These are phyloP conservation scores for Polymixis lichenea DNA, from an alignment of 2,888 invertebrate genomes.

Conservation along the genomic window DNA sequence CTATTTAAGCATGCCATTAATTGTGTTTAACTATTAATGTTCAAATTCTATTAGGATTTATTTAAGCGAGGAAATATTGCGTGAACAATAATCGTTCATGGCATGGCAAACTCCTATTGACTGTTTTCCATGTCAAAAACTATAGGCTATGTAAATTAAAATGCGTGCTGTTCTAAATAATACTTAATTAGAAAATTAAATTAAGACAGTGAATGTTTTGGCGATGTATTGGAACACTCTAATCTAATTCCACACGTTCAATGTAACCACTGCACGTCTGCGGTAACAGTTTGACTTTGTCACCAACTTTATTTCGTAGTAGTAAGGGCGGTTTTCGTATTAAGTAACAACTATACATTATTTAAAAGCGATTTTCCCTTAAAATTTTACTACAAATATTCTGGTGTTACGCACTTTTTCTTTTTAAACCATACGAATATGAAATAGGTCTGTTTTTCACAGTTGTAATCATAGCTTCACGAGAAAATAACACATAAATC, in stretches of 20 bases:
- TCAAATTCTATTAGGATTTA: slow-evolving; percentile 30
- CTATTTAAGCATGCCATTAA: not conserved
- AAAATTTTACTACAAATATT: not conserved
- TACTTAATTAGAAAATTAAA: not conserved
- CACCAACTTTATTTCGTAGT: not conserved
- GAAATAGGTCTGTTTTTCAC: not conserved
- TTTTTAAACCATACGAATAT: not conserved
- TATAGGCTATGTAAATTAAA: not conserved
- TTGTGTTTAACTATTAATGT: slow-evolving; percentile 16
- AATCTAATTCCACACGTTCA: not conserved
- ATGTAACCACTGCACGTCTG: not conserved
- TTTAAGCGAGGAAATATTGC: slow-evolving; percentile 32
- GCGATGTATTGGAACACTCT: not conserved
- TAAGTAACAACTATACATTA: not conserved
- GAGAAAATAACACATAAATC: too few species aligned
- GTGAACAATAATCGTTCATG: slow-evolving; percentile 36
- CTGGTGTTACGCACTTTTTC: not conserved
- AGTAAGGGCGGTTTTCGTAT: not conserved
- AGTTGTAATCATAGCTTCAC: not conserved
- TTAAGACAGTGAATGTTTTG: not conserved
- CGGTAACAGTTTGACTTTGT: not conserved
- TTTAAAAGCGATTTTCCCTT: not conserved
- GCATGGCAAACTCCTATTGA: slow-evolving; percentile 18
- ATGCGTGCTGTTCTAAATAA: not conserved
- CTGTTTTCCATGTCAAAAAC: slow-evolving; percentile 3